Conservation (phyloP, 2,113 vertebrate species). For the Bettongia penicillata region DNA sequence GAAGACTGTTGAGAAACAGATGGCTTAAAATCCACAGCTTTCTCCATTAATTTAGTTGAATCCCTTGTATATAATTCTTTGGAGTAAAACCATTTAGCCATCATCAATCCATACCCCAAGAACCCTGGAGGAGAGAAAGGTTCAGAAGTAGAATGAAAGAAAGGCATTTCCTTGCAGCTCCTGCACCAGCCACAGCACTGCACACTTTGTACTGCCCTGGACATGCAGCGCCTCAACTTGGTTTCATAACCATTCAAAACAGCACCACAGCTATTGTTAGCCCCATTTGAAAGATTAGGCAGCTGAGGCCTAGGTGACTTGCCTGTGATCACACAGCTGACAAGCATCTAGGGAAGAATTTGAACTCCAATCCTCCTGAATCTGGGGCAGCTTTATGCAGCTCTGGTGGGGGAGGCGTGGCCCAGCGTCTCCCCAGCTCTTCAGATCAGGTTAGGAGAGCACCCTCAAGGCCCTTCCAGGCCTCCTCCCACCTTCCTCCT, state of each 20-base stretch:
- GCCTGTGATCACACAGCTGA: neutral
- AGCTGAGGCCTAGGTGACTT: neutral
- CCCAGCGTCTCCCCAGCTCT: neutral
- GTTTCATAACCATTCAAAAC: neutral
- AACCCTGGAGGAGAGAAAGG: slow-evolving; percentile 8
- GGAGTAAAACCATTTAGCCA: slow-evolving; percentile 49
- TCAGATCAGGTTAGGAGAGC: no score
- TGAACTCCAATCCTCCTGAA: neutral
- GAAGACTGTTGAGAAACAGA: slow-evolving; percentile 53
- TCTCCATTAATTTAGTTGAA: slow-evolving; percentile 67
- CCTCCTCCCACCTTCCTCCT: neutral
- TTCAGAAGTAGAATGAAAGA: slow-evolving; percentile 49
- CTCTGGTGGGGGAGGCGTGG: neutral
- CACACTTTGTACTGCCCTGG: neutral
- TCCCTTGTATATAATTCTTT: slow-evolving; percentile 46
- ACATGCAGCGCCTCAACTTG: neutral
- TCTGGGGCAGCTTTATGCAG: neutral
- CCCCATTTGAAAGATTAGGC: neutral
- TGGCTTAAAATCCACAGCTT: slow-evolving; percentile 49
- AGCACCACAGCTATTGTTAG: neutral
- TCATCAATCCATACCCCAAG: slow-evolving; percentile 66
- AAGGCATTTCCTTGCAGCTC: slow-evolving; percentile 43
- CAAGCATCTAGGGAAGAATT: neutral
- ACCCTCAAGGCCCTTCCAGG: no score
- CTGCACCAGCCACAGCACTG: neutral